A percentile compares a stretch with the other conserved stretches of the same genome.
phyloP scores from a whole-genome alignment of 2,797 vertebrate species.

The Nyctibius grandis region DNA sequence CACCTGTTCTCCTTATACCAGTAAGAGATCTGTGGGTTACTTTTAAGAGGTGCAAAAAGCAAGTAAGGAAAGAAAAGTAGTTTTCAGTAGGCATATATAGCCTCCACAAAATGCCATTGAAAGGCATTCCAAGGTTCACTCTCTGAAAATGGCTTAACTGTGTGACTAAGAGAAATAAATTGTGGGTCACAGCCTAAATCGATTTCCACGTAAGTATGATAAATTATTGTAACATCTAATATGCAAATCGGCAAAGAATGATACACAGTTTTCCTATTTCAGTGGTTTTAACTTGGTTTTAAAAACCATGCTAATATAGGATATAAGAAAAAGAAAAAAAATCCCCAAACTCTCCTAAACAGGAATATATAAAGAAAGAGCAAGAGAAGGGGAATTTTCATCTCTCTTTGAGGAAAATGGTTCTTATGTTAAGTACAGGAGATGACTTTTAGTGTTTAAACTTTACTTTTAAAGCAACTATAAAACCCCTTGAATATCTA shows the following conservation, averaged over 20 bases:
- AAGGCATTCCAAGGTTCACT: not conserved
- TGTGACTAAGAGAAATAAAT: not conserved
- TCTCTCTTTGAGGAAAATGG: not conserved
- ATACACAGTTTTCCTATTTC: not conserved
- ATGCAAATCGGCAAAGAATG: not conserved
- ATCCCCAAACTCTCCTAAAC: not conserved
- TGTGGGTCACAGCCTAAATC: not conserved
- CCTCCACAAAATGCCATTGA: not conserved
- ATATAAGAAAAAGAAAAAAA: not conserved
- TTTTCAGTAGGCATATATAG: not conserved
- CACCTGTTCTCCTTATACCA: not conserved
- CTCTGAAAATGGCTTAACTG: not conserved
- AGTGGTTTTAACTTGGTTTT: not conserved
- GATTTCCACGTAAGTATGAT: not conserved
- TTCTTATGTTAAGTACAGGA: not conserved
- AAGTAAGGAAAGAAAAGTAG: not conserved
- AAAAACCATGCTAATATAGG: not conserved
- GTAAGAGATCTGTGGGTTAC: not conserved
- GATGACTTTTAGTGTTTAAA: not conserved
- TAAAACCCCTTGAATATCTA: not conserved
- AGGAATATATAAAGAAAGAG: not conserved
- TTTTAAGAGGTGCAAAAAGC: not conserved
- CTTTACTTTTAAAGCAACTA: not conserved
- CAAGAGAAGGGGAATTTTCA: not conserved
- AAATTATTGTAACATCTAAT: not conserved